phyloP scores from a whole-genome alignment of 2,113 vertebrate species.

The Aythya baeri region DNA sequence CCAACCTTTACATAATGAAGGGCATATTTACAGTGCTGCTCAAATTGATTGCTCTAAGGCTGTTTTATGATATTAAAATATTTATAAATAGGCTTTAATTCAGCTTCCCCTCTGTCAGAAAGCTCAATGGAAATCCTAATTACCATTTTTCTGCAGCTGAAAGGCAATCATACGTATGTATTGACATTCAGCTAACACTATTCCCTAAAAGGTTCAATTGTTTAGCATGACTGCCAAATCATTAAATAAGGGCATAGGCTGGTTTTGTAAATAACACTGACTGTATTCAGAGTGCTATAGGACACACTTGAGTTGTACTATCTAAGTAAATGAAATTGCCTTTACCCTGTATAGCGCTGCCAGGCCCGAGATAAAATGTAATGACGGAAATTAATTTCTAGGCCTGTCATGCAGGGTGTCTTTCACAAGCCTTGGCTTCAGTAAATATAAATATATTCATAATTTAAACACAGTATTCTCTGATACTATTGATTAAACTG shows the following conservation, averaged over 20 bases:
- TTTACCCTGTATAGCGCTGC: neutral
- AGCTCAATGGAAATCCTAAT: slow-evolving; percentile 69
- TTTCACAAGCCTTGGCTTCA: neutral
- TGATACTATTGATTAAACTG: neutral
- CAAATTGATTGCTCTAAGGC: slow-evolving; percentile 61
- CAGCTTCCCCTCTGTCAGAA: slow-evolving; percentile 48
- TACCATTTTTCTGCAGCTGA: slow-evolving; percentile 62
- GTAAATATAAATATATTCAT: neutral
- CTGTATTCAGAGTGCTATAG: neutral
- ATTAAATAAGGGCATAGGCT: slow-evolving; percentile 54
- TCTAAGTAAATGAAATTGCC: neutral
- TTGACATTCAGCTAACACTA: slow-evolving; percentile 67
- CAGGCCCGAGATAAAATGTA: neutral
- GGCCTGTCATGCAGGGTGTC: neutral
- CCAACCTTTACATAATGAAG: slow-evolving; percentile 68
- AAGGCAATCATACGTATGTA: slow-evolving; percentile 66
- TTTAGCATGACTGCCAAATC: slow-evolving; percentile 54
- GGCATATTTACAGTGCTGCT: slow-evolving; percentile 66
- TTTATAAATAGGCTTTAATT: slow-evolving; percentile 79
- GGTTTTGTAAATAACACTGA: slow-evolving; percentile 49
- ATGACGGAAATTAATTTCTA: neutral
- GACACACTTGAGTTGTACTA: neutral
- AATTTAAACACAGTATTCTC: neutral
- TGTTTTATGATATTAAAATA: slow-evolving; percentile 70
- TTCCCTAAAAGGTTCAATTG: slow-evolving; percentile 60